phyloP scores from a whole-genome alignment of 2,797 vertebrate species.

The Euthynnus affinis region DNA sequence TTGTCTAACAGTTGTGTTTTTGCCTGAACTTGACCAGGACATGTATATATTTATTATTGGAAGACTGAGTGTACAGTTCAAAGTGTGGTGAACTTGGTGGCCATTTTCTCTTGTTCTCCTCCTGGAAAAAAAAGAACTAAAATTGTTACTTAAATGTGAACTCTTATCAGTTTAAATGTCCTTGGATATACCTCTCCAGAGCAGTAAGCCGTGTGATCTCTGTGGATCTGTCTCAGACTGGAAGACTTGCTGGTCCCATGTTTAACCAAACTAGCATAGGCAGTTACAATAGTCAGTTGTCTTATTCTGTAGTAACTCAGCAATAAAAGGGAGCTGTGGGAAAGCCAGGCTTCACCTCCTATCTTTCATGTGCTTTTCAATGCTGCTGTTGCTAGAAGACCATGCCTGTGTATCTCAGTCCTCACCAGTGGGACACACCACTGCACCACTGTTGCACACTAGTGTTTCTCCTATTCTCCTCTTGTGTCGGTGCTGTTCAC shows the following conservation, averaged over 20 bases:
- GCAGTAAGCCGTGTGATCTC: conserved; percentile 76
- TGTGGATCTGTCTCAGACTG: conserved; percentile 77
- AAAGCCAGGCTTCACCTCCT: conserved; percentile 60
- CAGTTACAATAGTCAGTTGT: conserved; percentile 78
- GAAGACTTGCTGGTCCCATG: conserved; percentile 78
- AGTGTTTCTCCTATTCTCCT: conserved; percentile 47
- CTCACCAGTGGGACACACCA: conserved; percentile 45
- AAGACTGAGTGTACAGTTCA: conserved; percentile 82
- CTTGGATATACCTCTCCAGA: conserved; percentile 87
- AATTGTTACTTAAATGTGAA: conserved; percentile 82
- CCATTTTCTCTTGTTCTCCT: conserved; percentile 77
- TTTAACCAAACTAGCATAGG: conserved; percentile 82
- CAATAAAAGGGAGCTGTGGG: conserved; percentile 83
- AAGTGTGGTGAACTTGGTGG: conserved; percentile 79
- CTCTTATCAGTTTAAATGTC: conserved; percentile 82
- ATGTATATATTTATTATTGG: conserved; percentile 87
- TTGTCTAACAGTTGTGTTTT: conserved; percentile 67
- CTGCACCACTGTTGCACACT: conserved; percentile 51
- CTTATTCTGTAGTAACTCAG: conserved; percentile 86
- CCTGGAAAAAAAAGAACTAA: conserved; percentile 51
- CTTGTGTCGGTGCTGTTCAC: conserved; percentile 61
- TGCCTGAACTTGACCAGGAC: conserved; percentile 77
- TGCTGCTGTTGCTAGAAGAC: conserved; percentile 75
- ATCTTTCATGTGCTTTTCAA: conserved; percentile 75
- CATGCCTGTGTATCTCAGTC: conserved; percentile 59